Evolutionary conservation across 2,888 invertebrate species (phyloP).

Genomic region (Phyllotreta striolata): DNA sequence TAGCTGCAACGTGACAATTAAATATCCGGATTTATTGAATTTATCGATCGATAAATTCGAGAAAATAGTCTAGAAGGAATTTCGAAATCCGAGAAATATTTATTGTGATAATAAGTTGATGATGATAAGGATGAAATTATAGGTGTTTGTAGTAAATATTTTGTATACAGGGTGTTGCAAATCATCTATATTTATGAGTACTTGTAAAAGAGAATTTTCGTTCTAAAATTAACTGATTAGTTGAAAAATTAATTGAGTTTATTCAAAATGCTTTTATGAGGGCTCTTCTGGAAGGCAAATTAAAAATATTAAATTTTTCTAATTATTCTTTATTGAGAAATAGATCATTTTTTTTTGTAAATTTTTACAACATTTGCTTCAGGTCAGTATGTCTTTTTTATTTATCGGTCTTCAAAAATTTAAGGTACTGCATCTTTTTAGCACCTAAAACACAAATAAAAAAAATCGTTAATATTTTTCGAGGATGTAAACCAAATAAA

Average conservation of each 20-base stretch:
- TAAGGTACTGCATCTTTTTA: conserved; percentile 22
- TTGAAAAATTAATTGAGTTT: no score
- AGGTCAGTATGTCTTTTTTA: conserved; percentile 39
- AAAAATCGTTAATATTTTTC: conserved; percentile 20
- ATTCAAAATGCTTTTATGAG: no score
- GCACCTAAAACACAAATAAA: conserved; percentile 43
- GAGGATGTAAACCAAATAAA: conserved; percentile 35
- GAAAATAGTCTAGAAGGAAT: no score
- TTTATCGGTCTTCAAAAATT: conserved; percentile 32
- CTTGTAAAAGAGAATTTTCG: no score
- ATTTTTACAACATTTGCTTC: conserved; percentile 14
- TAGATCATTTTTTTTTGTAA: conserved; percentile 16
- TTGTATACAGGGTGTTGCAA: conserved; percentile 1
- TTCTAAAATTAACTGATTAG: no score
- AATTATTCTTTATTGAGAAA: conserved; percentile 14
- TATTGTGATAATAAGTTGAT: not conserved
- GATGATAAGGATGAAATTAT: conserved; percentile 15
- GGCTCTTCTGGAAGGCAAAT: no score
- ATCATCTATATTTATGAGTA: not conserved
- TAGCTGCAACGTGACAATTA: not conserved
- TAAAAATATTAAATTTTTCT: no score
- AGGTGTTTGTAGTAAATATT: conserved; percentile 18
- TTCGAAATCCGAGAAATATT: no score
- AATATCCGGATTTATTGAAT: no score
- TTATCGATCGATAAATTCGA: no score